Evolutionary conservation across 2,113 vertebrate genomes (phyloP).

Genomic region (Macrotis lagotis): DNA sequence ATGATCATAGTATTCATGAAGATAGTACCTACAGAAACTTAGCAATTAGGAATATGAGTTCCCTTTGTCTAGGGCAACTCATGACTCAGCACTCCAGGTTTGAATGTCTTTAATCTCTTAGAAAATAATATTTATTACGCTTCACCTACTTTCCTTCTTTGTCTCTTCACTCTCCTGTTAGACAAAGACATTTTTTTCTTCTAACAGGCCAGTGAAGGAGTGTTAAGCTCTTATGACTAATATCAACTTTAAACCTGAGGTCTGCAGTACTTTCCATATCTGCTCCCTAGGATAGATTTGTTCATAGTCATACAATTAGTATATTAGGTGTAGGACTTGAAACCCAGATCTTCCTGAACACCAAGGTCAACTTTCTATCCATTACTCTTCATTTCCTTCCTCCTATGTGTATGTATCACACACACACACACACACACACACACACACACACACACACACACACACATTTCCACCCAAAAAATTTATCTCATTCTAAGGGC

Average conservation of each 20-base stretch:
- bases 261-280: not conserved
- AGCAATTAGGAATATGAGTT: not conserved
- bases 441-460: fast-evolving
- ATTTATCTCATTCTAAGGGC: not conserved
- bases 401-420: not conserved
- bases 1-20: not conserved
- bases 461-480: not conserved
- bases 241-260: not conserved
- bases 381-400: not conserved
- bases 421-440: fast-evolving
- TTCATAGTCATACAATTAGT: not conserved
- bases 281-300: not conserved
- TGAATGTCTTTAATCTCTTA: not conserved
- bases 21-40: not conserved
- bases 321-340: not conserved
- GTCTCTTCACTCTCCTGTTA: not conserved
- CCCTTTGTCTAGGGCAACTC: not conserved
- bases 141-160: not conserved
- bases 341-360: not conserved
- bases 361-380: not conserved
- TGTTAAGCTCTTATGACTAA: not conserved
- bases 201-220: not conserved
- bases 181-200: not conserved
- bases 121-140: not conserved
- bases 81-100: not conserved